Conservation (phyloP, 2,113 vertebrate species). For the Lasiurus borealis region DNA sequence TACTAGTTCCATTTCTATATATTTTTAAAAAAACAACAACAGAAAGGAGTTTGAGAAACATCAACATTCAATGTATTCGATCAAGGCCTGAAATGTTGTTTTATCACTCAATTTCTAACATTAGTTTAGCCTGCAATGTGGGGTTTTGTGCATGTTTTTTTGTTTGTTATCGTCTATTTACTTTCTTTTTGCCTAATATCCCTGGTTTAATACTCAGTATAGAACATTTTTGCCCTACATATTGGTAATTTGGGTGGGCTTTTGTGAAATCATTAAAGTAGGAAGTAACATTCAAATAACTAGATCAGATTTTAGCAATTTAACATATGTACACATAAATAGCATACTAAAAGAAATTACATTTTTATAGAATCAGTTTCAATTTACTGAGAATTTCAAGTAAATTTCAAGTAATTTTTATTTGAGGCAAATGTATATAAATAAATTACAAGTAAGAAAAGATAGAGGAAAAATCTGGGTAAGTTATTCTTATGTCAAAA, state of each 20-base stretch:
- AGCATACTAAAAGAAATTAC: slow-evolving; percentile 14
- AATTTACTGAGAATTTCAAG: slow-evolving; percentile 2
- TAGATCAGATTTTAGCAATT: background rate
- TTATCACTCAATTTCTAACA: slow-evolving; percentile 28
- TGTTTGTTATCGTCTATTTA: background rate
- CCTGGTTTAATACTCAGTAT: slow-evolving; percentile 8
- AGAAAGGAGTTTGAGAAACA: slow-evolving; percentile 14
- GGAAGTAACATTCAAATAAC: slow-evolving; percentile 25
- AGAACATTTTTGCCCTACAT: background rate
- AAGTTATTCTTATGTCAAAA: slow-evolving; percentile 29
- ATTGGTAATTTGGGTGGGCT: background rate
- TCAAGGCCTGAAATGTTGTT: background rate
- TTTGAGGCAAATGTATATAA: slow-evolving; percentile 25
- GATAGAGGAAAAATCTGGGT: background rate
- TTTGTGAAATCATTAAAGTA: slow-evolving; percentile 32
- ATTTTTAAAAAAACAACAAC: background rate
- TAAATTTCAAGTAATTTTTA: slow-evolving; percentile 50
- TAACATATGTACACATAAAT: slow-evolving; percentile 22
- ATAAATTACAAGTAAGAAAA: slow-evolving; percentile 46
- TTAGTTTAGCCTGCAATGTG: slow-evolving; percentile 24
- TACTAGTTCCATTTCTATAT: slow-evolving; percentile 19
- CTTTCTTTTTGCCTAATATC: background rate
- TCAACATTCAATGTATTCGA: background rate
- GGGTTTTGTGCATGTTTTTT: background rate
- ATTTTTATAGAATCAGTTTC: background rate